Evolutionary conservation across 2,888 invertebrate genomes (phyloP), one percentile per base, ranked within the genome.

Genomic region (Nemurella pictetii): DNA sequence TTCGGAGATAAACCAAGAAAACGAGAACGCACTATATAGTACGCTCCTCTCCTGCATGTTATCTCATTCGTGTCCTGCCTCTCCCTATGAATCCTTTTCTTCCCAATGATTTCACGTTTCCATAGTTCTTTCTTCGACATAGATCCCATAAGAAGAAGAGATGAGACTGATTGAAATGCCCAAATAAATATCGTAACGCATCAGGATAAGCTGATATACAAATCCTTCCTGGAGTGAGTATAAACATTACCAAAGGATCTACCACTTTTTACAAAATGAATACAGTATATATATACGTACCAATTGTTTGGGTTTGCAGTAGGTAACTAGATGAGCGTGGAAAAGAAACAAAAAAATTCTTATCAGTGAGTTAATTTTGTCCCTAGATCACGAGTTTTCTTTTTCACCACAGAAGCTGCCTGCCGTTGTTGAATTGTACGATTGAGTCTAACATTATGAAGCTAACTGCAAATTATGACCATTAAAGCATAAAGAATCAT

Each of bases 1-100:
- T 55, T 55, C 20, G 20, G 36, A 80, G 84, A 84, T 55, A 84
- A 84, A 84, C 78, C 78, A 84, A 84, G 84, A 84, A 80, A 83
- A 55, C 15, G 55, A 55, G 55, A 55, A 55, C 20, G 55, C 55
- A 55, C n/a, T n/a, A 55, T 55, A 55, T 55, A 55, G 55, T 20
- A 55, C 9, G 55, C 55, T 55, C 55, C 78, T 29, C 55, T 55
- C 55, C 78, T 29, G 78, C 36, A 32, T 80, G 28, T 77, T 78
- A 36, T 84, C 84, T 80, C 55, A 75, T 77, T 84, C 84, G 36
- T 30, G 84, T 75, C 77, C 84, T 84, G 55, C 12, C 20, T 55
- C 1, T 12, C 55, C 84, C 32, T 27, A 78, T 55, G 84, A 84
- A 84, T 84, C 80, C 80, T 78, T 84, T 78, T 80, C 80, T 78